These are phyloP conservation scores for Urocynchramus pylzowi DNA, from an alignment of 2,113 vertebrate genomes.

Conservation along the genomic window DNA sequence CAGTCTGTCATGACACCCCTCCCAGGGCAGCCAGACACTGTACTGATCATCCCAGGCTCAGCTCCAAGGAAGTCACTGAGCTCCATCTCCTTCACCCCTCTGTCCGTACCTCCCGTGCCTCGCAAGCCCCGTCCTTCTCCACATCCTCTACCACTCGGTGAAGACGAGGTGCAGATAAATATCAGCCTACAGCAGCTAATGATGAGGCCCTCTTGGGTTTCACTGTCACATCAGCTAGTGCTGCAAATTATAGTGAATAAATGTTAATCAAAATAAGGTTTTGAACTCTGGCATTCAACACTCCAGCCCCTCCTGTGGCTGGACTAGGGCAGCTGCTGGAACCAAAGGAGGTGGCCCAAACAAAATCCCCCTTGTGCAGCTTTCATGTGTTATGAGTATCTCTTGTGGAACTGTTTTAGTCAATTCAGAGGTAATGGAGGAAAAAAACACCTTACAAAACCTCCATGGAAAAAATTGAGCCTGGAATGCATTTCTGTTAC, in stretches of 20 bases:
- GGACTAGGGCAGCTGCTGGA: neutral
- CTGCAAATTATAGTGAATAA: neutral
- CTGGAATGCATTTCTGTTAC: neutral
- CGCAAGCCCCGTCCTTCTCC: neutral
- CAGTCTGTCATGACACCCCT: neutral
- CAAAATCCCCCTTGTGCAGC: neutral
- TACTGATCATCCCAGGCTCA: neutral
- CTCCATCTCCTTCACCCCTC: neutral
- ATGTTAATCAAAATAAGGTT: neutral
- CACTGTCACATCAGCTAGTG: neutral
- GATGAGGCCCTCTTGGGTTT: neutral
- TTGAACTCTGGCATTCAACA: neutral
- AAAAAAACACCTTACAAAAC: neutral
- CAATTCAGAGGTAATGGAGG: neutral
- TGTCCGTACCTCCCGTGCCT: accelerated
- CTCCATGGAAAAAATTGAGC: neutral
- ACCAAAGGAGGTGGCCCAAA: neutral
- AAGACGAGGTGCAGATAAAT: neutral
- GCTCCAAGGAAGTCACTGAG: neutral
- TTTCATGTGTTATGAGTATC: neutral
- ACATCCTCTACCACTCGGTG: neutral
- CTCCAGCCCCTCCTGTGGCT: neutral
- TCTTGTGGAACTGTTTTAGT: neutral
- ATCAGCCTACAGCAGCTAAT: neutral
- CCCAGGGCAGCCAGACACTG: neutral